phyloP scores from a whole-genome alignment of 2,113 vertebrate genomes.

The Semnornis frantzii region DNA sequence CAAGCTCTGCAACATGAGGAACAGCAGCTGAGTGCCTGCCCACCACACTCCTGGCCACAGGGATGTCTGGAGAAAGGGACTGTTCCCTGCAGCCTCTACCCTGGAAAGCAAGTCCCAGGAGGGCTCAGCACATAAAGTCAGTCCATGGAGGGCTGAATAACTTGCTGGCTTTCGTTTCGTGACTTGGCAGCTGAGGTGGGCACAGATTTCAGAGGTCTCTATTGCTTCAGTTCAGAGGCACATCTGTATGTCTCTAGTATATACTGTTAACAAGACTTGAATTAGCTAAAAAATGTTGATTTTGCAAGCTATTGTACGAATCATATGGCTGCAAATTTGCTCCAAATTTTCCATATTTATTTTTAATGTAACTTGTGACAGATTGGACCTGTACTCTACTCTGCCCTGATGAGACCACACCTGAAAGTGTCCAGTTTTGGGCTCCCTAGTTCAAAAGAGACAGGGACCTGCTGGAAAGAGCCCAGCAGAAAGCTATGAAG shows the following conservation, averaged over 20 bases:
- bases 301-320: neutral
- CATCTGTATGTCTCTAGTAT: neutral
- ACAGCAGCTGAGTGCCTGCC: slow-evolving; percentile 19
- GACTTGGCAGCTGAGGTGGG: neutral
- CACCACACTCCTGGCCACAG: neutral
- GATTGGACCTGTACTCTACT: neutral
- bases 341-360: neutral
- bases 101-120: neutral
- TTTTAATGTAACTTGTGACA: neutral
- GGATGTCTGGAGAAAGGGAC: neutral
- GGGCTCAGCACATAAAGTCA: neutral
- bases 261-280: neutral
- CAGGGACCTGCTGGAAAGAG: too few species aligned
- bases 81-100: neutral
- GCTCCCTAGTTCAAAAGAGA: too few species aligned
- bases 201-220: neutral
- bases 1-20: neutral
- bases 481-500: too few species aligned
- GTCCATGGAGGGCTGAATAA: neutral
- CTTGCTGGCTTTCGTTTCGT: neutral
- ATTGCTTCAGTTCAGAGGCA: neutral
- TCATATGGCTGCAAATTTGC: neutral
- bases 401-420: too few species aligned
- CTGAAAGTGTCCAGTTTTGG: too few species aligned
- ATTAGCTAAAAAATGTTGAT: neutral